Base-by-base conservation (phyloP, 1,140 invertebrate species). In the Nebria ingens region DNA sequence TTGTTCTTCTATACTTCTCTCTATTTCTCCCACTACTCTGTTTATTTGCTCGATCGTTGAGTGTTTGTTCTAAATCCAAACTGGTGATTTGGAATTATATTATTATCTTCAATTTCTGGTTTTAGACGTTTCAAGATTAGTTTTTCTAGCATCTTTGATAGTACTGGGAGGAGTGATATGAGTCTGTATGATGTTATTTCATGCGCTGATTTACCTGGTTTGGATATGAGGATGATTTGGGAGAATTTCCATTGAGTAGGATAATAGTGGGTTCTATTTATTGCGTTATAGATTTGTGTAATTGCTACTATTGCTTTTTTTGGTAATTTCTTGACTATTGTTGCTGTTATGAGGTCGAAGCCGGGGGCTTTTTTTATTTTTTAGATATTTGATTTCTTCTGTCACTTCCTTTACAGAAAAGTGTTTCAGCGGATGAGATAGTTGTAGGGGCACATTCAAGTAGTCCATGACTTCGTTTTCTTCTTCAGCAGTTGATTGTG, bases 61-160 rank as follows among this genome's bases (percentile, higher is more conserved):
- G 21, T 63, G 58, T 15, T 58, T 13, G 51, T 19, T 2, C 61
- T 22, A 22, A 66, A 65, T 0, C 59, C 60, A 56, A 66, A 65
- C 51, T 68, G 58, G 9, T 61, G 55, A 23, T 53, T 13, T 45
- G 58, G 29, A 1, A 59, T 59, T 21, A 59, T 3, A 23, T 54
- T 25, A 1, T 53, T 21, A 19, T 54, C 19, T 1, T 52, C 11
- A 17, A 54, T 54, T 49, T 53, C 13, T 17, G 50, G n/a, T 9
- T 53, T 54, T n/a, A 62, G 19, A 51, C 56, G 51, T 54, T 56
- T 58, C 1, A 59, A 21, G 0, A 63, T n/a, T 11, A 63, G 2
- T 56, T 58, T 63, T 25, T 63, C 57, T 20, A 62, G 54, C 11
- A 59, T 2, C 55, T 63, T 63, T 0, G 58, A 58, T 1, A 59